Evolutionary conservation across 2,888 invertebrate genomes (phyloP).

Genomic region (Eupithecia subumbrata): DNA sequence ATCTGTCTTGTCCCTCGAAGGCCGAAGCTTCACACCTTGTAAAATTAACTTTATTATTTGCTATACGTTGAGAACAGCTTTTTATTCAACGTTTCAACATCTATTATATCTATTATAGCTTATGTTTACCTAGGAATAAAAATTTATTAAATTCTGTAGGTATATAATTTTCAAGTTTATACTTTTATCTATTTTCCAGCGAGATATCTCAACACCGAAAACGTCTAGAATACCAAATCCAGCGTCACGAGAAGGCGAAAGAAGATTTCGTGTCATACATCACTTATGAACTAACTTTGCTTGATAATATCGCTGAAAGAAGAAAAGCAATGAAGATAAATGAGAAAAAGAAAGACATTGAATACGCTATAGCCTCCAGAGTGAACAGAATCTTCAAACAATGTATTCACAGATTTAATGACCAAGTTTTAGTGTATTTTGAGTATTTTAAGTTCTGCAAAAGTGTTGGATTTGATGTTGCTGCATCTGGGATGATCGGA

Average conservation of each 20-base stretch:
- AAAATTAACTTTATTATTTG: neutral
- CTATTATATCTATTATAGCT: no score
- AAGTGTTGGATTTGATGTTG: constrained; percentile 83
- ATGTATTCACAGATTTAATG: constrained; percentile 87
- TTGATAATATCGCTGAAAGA: constrained; percentile 86
- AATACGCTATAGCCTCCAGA: constrained; percentile 87
- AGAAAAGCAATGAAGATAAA: constrained; percentile 83
- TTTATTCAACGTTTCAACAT: neutral
- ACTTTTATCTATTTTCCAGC: constrained; percentile 78
- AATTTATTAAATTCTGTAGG: neutral
- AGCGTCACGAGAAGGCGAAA: constrained; percentile 86
- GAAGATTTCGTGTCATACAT: constrained; percentile 89
- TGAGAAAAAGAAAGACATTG: constrained; percentile 86
- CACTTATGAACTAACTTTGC: constrained; percentile 87
- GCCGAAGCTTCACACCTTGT: neutral
- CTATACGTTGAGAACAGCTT: neutral
- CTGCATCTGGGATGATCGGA: constrained; percentile 83
- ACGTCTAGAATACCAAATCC: constrained; percentile 89
- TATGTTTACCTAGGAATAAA: neutral
- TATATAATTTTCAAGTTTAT: no score
- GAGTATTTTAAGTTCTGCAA: constrained; percentile 92
- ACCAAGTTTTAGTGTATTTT: constrained; percentile 89
- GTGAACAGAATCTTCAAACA: constrained; percentile 90
- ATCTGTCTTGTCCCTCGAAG: neutral
- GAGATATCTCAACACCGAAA: constrained; percentile 87